phyloP scores from a whole-genome alignment of 2,113 vertebrate genomes.

The Rhinogobius similis region DNA sequence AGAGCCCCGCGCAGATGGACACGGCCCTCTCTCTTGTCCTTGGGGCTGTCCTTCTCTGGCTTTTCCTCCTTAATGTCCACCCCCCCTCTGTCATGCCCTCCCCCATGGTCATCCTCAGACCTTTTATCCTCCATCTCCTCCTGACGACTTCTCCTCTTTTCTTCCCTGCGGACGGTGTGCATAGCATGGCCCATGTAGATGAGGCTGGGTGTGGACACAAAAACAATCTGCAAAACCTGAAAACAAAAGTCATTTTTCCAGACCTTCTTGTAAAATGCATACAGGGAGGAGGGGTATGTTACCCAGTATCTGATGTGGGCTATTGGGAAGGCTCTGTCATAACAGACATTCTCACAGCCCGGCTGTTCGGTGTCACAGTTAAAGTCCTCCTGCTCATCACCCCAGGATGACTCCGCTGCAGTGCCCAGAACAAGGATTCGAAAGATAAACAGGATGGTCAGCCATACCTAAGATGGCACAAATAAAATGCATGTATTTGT shows the following conservation, averaged over 20 bases:
- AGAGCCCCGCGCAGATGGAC: conserved; percentile 84
- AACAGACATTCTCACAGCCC: conserved; percentile 94
- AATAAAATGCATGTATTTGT: background rate
- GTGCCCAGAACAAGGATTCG: conserved; percentile 96
- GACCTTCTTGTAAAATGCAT: too few relatives aligned
- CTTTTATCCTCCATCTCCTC: conserved; percentile 49
- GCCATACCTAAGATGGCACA: conserved; percentile 80
- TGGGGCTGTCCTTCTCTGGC: conserved; percentile 66
- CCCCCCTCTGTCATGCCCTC: conserved; percentile 70
- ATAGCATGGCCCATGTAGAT: conserved; percentile 95
- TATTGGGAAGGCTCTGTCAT: conserved; percentile 94
- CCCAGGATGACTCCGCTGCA: conserved; percentile 94
- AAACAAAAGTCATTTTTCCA: background rate
- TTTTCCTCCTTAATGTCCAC: conserved; percentile 63
- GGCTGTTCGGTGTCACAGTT: conserved; percentile 91
- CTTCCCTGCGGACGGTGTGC: conserved; percentile 89
- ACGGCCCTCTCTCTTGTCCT: conserved; percentile 62
- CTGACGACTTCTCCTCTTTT: conserved; percentile 84
- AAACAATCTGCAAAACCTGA: conserved; percentile 95
- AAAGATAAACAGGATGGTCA: conserved; percentile 96
- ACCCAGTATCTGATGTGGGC: conserved; percentile 95
- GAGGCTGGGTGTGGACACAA: conserved; percentile 93
- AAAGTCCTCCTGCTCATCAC: conserved; percentile 94
- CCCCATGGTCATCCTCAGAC: conserved; percentile 60
- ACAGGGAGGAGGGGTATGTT: background rate